These are phyloP conservation scores for Eulacestoma nigropectus DNA, from an alignment of 2,113 vertebrate species.

Conservation along the genomic window DNA sequence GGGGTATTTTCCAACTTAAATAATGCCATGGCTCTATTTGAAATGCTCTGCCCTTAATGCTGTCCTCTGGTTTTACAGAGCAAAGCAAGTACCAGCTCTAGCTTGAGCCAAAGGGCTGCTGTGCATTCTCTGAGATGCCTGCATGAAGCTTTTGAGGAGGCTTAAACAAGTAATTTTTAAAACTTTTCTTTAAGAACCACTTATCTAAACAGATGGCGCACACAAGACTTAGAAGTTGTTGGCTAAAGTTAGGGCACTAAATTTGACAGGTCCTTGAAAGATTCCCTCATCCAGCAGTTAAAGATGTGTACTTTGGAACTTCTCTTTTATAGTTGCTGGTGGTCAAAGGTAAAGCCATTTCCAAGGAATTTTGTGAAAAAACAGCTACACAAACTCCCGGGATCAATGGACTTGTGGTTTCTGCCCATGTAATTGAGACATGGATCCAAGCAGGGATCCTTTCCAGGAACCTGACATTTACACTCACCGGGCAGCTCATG, in stretches of 20 bases:
- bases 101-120: not conserved
- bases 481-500: conserved; percentile 74
- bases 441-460: not conserved
- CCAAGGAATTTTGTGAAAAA: not conserved
- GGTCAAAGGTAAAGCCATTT: not conserved
- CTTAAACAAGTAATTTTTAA: not conserved
- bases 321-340: not conserved
- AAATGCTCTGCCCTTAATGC: not conserved
- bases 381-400: not conserved
- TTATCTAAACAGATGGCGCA: not conserved
- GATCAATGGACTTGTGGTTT: not conserved
- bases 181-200: not conserved
- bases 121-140: not conserved
- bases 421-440: not conserved
- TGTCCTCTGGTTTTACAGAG: not conserved
- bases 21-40: not conserved
- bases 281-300: not conserved
- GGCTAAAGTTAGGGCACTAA: not conserved
- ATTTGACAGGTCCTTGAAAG: not conserved
- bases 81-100: not conserved
- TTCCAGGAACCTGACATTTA: not conserved
- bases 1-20: not conserved
- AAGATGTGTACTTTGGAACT: not conserved
- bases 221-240: not conserved
- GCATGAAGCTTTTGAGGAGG: not conserved